Conservation (phyloP, 2,888 invertebrate species). For the Gisinianus flammeolus region DNA sequence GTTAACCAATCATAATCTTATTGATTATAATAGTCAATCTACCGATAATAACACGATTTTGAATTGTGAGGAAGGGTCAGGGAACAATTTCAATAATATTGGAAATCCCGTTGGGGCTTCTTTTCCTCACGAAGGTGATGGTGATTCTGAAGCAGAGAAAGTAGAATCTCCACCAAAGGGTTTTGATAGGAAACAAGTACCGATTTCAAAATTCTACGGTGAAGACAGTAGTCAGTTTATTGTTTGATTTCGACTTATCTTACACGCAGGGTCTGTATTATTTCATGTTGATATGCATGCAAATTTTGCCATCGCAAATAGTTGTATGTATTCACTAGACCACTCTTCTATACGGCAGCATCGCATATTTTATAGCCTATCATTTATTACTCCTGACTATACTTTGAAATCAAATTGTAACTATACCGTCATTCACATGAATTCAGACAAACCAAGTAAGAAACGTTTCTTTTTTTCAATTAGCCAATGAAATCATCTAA, state of each 20-base stretch:
- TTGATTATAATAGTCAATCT: background rate
- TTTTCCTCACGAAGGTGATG: background rate
- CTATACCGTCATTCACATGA: too few species aligned
- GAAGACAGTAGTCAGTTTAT: slow-evolving; percentile 23
- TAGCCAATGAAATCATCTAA: too few species aligned
- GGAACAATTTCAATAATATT: background rate
- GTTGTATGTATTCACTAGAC: too few species aligned
- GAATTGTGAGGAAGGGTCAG: background rate
- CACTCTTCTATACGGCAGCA: too few species aligned
- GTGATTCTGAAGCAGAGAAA: background rate
- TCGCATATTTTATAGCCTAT: too few species aligned
- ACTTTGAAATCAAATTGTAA: too few species aligned
- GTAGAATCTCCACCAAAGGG: slow-evolving; percentile 7
- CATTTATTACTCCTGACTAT: too few species aligned
- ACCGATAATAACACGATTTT: background rate
- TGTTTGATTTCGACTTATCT: background rate
- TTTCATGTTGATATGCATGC: too few species aligned
- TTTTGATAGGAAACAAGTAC: slow-evolving; percentile 7
- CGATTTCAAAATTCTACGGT: slow-evolving; percentile 21
- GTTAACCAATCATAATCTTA: background rate
- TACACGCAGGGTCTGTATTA: background rate
- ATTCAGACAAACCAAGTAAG: too few species aligned
- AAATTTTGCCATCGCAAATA: too few species aligned
- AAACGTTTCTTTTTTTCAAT: too few species aligned
- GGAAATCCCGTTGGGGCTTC: background rate